Conservation (phyloP, 2,888 invertebrate genomes). For the Nephrotoma flavescens region DNA sequence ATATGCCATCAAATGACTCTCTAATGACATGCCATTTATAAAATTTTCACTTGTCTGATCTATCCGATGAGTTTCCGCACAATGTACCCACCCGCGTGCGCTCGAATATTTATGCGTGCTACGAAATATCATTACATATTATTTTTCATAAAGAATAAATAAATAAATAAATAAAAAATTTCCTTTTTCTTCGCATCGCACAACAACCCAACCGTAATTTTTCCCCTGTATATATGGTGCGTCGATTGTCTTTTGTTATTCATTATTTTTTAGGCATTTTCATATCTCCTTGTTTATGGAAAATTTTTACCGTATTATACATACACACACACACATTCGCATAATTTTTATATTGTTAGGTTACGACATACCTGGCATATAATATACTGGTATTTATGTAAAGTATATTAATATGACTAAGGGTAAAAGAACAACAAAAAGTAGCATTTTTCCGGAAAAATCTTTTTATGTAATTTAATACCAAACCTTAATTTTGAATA, state of each 20-base stretch:
- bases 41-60: background rate
- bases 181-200: background rate
- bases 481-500: background rate
- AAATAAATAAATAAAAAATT: background rate
- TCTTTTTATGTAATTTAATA: background rate
- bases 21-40: background rate
- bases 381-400: background rate
- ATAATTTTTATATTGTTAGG: background rate
- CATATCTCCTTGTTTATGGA: background rate
- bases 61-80: background rate
- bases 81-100: background rate
- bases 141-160: background rate
- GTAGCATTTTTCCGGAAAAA: background rate
- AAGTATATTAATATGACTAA: background rate
- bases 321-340: background rate
- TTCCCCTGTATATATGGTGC: background rate
- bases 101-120: background rate
- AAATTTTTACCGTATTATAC: background rate
- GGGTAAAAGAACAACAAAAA: background rate
- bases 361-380: background rate
- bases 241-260: background rate
- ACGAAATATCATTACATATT: background rate
- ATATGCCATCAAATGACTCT: background rate
- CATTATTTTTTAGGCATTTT: background rate
- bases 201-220: background rate